These are phyloP conservation scores for Diarsia brunnea DNA, from an alignment of 2,888 invertebrate genomes.

Conservation along the genomic window DNA sequence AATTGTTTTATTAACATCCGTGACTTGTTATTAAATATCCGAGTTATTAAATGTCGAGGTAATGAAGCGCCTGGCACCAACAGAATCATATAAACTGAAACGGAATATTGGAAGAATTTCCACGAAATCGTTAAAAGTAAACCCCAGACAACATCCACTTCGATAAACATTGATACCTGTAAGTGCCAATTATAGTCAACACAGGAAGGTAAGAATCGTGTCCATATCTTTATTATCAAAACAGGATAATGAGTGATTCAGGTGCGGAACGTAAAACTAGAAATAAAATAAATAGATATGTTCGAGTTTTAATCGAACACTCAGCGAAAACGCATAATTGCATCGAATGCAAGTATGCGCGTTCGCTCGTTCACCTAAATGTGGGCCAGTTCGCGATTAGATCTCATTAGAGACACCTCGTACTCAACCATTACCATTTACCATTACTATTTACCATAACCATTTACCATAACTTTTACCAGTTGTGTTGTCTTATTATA, in stretches of 20 bases:
- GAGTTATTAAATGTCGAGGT: slow-evolving; percentile 8
- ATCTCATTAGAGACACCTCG: too few relatives aligned
- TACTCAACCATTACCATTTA: too few relatives aligned
- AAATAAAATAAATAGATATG: slow-evolving; percentile 71
- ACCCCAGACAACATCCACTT: background rate
- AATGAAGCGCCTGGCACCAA: slow-evolving; percentile 4
- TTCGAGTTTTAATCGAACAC: too few relatives aligned
- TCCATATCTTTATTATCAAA: slow-evolving; percentile 23
- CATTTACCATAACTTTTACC: too few relatives aligned
- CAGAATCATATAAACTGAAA: background rate
- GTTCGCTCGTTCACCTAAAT: too few relatives aligned
- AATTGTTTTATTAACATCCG: slow-evolving; percentile 79
- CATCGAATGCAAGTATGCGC: too few relatives aligned
- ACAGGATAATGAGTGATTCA: slow-evolving; percentile 33
- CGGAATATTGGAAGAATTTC: background rate
- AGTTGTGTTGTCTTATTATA: too few relatives aligned
- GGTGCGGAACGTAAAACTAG: slow-evolving; percentile 60
- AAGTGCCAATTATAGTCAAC: background rate
- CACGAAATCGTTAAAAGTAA: slow-evolving; percentile 1
- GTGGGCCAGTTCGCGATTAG: too few relatives aligned
- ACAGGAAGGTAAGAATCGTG: background rate
- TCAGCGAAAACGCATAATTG: too few relatives aligned
- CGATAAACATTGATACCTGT: background rate
- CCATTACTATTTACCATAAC: too few relatives aligned
- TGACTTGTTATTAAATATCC: slow-evolving; percentile 58